Evolutionary conservation across 2,113 vertebrate species (phyloP), one percentile per base, ranked within the genome.

Genomic region (Eulacestoma nigropectus): DNA sequence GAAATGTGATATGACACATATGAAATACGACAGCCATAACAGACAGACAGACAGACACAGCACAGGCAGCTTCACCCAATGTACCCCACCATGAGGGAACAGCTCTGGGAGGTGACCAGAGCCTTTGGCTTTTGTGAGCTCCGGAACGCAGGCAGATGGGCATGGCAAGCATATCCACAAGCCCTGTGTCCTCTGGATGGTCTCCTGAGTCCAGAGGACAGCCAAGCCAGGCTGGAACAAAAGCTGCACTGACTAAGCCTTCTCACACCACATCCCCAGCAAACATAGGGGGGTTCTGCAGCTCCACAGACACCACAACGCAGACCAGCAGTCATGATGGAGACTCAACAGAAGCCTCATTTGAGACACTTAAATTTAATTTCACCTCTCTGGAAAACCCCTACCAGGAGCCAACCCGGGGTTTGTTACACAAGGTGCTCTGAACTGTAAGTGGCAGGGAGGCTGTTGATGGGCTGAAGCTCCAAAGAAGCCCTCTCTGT

Each of bases 291-390:
- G 10, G 2, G 8, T 33, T 76, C 53, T 80, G n/a, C 76, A 88
- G 37, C 41, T 81, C 2, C 0, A 79, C 44, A 68, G 75, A 15
- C 44, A n/a, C 53, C 30, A 47, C 0, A 0, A 55, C 49, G 57
- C 26, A 84, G 30, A 75, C 5, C 26, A 72, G n/a, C 32, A 59
- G 23, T 16, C 33, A 42, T 0, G 0, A 27, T 1, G 1, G 33
- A 89, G n/a, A 72, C 46, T n/a, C 57, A 59, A 22, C 0, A 0
- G 33, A 1, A 87, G 35, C 21, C 17, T 37, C 16, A 57, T 13
- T 3, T n/a, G 14, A 70, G 32, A 87, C 7, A 22, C 21, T 44
- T 27, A n/a, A 64, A 49, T 6, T 27, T 59, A 46, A 70, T 22
- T 35, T 59, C 33, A 23, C 17, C 19, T 82, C 27, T 30, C 33